phyloP scores from a whole-genome alignment of 2,797 vertebrate species.

The Syndactyla subalaris region DNA sequence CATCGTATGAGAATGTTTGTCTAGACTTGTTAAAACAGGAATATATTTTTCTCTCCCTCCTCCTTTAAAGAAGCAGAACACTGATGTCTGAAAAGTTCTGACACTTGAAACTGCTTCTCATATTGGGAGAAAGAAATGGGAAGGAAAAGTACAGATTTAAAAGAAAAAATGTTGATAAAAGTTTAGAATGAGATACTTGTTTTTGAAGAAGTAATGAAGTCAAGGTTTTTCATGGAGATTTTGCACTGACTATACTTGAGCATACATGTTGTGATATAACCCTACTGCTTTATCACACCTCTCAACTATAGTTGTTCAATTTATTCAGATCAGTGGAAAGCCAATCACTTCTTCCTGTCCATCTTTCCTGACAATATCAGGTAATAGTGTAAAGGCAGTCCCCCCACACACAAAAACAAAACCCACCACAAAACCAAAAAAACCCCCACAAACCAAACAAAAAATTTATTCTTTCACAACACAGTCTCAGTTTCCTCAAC shows the following conservation, averaged over 20 bases:
- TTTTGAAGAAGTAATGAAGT: neutral
- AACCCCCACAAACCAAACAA: neutral
- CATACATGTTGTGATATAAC: neutral
- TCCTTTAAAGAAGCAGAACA: neutral
- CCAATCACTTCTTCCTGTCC: neutral
- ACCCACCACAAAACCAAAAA: too few relatives aligned
- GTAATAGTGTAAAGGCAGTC: neutral
- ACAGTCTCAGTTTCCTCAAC: neutral
- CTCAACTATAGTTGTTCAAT: neutral
- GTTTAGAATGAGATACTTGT: neutral
- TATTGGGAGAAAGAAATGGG: neutral
- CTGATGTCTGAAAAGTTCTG: neutral
- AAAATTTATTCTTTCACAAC: neutral
- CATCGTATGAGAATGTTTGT: neutral
- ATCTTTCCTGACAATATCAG: neutral
- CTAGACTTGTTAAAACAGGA: conserved; percentile 5
- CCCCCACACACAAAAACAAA: neutral
- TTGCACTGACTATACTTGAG: neutral
- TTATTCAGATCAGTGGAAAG: neutral
- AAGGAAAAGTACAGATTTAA: neutral
- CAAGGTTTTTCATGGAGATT: neutral
- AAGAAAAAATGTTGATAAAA: neutral
- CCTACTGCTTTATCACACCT: neutral
- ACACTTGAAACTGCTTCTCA: neutral
- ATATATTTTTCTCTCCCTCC: neutral